Base-by-base conservation (phyloP, 2,888 invertebrate species). In the Eulithis testata region DNA sequence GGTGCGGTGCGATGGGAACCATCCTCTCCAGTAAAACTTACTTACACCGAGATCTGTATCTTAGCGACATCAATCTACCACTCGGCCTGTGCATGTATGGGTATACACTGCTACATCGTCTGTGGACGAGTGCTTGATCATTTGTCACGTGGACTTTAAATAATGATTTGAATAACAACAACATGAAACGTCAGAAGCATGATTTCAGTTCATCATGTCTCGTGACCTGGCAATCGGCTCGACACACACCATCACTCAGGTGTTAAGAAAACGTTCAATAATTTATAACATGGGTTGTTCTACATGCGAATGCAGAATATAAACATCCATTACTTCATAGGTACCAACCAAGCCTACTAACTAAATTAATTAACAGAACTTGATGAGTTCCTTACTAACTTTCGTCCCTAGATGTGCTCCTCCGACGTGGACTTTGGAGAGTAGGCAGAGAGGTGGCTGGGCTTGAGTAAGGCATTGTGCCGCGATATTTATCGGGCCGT, bases 51-150 rank as follows among this genome's bases (percentile, higher is more conserved):
- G 87, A 87, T 87, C 82, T 71, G 76, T 87, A 87, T 87, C 88
- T 76, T 77, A 72, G 77, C 80, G 82, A 83, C 87, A 88, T 88
- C 88, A 85, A 89, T 89, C 89, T 87, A 52, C 52, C 75, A 63
- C 63, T 52, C 68, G 54, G 58, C 71, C 14, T 52, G 57, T n/a
- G n/a, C n/a, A n/a, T n/a, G n/a, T n/a, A n/a, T n/a, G n/a, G n/a
- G n/a, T 53, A 27, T 27, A 37, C 53, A 40, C 63, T 51, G 45
- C 36, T 12, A 1, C n/a, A 36, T 62, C 40, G 12, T 31, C 66
- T 61, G 63, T 60, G 61, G 65, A 3, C 31, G 54, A 49, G 59
- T 45, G 61, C 66, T n/a, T 68, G 65, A 79, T 77, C 83, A 77
- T 83, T 82, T 80, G 78, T 83, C 83, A 79, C 76, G 75, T 69